Conservation (phyloP, 2,888 invertebrate species). For the Tetanocera ferruginea region DNA sequence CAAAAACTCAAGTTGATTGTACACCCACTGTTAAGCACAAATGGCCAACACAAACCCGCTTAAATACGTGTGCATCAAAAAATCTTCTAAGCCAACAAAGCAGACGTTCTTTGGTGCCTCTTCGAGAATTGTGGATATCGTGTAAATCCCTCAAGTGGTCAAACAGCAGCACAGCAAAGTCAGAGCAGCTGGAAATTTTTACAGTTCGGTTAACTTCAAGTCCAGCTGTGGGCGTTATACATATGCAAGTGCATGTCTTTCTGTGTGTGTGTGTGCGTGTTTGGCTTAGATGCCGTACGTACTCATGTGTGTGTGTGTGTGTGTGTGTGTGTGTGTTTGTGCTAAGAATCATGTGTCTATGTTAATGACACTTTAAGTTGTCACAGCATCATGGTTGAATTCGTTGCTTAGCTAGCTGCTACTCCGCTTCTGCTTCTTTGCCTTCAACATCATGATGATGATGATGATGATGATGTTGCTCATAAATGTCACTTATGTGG, state of each 20-base stretch:
- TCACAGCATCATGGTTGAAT: slow-evolving; percentile 6
- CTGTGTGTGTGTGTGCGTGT: not conserved
- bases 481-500: slow-evolving; percentile 10
- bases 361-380: slow-evolving; percentile 22
- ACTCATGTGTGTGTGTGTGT: not conserved
- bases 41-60: too few relatives aligned
- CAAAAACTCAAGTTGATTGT: too few relatives aligned
- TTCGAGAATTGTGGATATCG: slow-evolving; percentile 5
- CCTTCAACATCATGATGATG: too few relatives aligned
- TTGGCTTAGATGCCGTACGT: not conserved
- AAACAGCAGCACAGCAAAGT: not conserved
- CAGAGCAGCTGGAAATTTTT: not conserved
- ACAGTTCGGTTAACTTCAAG: slow-evolving; percentile 9
- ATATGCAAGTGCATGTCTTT: not conserved
- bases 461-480: too few relatives aligned
- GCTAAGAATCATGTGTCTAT: not conserved
- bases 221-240: not conserved
- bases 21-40: too few relatives aligned
- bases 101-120: not conserved
- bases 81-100: too few relatives aligned
- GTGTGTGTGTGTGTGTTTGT: slow-evolving; percentile 1
- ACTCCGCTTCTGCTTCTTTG: not conserved
- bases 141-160: slow-evolving; percentile 17
- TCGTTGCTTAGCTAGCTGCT: not conserved
- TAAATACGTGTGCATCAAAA: too few relatives aligned